These are phyloP conservation scores for Andrena minutula DNA, from an alignment of 2,888 invertebrate genomes.

Conservation along the genomic window DNA sequence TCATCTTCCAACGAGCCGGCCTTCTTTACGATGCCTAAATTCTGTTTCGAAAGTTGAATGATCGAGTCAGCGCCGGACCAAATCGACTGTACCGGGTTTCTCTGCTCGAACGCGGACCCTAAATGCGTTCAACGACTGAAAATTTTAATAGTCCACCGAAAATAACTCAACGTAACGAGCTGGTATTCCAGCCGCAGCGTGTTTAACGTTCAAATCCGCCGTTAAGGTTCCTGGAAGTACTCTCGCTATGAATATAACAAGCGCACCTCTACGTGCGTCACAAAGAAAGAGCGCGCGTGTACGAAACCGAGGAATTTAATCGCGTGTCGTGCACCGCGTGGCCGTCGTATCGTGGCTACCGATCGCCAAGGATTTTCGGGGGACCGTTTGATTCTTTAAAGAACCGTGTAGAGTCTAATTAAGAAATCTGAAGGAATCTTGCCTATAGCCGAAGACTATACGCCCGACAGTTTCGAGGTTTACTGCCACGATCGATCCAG, in stretches of 20 bases:
- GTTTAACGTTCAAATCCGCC: conserved; percentile 54
- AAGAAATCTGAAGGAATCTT: not conserved
- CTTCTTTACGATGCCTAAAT: not conserved
- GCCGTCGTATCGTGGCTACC: too few relatives aligned
- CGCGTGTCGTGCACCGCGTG: too few relatives aligned
- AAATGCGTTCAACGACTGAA: conserved; percentile 30
- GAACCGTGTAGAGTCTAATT: not conserved
- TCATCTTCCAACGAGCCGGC: too few relatives aligned
- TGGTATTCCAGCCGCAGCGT: conserved; percentile 50
- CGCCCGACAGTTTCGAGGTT: conserved; percentile 2
- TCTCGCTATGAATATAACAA: conserved; percentile 31
- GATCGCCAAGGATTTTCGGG: not conserved
- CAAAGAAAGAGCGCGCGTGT: not conserved
- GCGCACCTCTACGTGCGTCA: conserved; percentile 29
- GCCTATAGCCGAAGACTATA: conserved; percentile 3
- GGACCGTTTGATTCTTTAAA: not conserved
- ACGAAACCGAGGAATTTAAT: not conserved
- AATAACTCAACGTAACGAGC: conserved; percentile 56
- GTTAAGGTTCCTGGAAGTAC: conserved; percentile 59
- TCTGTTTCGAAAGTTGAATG: not conserved
- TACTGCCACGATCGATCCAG: conserved; percentile 36
- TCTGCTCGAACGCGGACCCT: not conserved
- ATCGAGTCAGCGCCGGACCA: not conserved
- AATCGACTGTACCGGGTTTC: not conserved
- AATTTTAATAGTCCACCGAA: conserved; percentile 57